Percentiles rank a stretch among this genome's conserved stretches.
These are phyloP conservation scores for Agrochola litura DNA, from an alignment of 2,888 invertebrate genomes.

Conservation along the genomic window DNA sequence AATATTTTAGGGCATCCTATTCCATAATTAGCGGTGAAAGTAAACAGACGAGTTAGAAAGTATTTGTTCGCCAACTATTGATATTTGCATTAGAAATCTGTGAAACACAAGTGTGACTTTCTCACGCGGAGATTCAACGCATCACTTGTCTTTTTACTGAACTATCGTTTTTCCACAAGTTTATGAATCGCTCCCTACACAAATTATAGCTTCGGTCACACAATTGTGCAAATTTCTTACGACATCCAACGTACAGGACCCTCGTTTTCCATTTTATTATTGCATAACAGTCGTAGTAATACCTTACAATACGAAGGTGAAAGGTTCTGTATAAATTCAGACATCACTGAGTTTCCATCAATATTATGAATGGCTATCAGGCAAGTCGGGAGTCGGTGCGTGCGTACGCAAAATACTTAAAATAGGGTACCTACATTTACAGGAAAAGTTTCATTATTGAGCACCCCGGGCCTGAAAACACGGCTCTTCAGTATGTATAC, in stretches of 20 bases:
- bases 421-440: constrained; percentile 36
- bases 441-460: constrained; percentile 46
- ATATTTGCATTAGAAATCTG: constrained; percentile 89
- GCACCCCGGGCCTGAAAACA: constrained; percentile 36
- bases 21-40: constrained; percentile 82
- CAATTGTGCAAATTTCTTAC: constrained; percentile 46
- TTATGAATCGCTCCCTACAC: constrained; percentile 5
- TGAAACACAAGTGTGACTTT: constrained; percentile 84
- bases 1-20: constrained; percentile 73
- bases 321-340: constrained; percentile 46
- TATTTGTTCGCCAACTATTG: constrained; percentile 83
- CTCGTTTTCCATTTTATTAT: constrained; percentile 55
- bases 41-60: constrained; percentile 85
- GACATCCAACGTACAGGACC: constrained; percentile 14
- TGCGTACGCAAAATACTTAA: constrained; percentile 50
- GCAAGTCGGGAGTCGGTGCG: constrained; percentile 9
- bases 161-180: constrained; percentile 35
- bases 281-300: constrained; percentile 32
- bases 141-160: constrained; percentile 53
- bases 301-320: constrained; percentile 28
- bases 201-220: constrained; percentile 34
- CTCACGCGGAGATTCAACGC: constrained; percentile 78
- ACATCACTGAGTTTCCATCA: constrained; percentile 49
- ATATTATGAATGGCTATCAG: constrained; percentile 58
- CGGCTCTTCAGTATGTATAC: constrained; percentile 51